Evolutionary conservation across 2,888 invertebrate species (phyloP).

Genomic region (Blera fallax): DNA sequence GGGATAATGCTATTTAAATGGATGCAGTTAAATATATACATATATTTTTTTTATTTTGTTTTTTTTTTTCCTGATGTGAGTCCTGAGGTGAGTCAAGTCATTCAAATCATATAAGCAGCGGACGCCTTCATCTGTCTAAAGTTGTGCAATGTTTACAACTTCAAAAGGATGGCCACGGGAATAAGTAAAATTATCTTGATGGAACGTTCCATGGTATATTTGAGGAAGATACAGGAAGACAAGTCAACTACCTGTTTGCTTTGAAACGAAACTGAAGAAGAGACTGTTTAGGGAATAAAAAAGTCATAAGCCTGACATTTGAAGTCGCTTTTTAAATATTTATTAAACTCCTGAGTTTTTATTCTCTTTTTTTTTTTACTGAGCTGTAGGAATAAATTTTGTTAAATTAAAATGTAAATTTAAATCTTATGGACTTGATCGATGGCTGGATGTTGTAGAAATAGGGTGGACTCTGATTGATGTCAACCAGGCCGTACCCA

Average conservation of each 20-base stretch:
- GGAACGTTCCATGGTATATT: not conserved
- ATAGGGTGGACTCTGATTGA: no score
- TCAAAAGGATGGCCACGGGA: constrained; percentile 46
- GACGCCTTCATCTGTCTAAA: constrained; percentile 13
- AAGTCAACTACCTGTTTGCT: constrained; percentile 64
- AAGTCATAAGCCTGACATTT: constrained; percentile 29
- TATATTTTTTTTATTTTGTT: not conserved
- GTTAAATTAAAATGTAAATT: not conserved
- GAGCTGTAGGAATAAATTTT: not conserved
- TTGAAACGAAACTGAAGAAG: not conserved
- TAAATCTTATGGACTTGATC: not conserved
- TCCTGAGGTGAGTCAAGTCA: constrained; percentile 7
- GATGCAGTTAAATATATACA: constrained; percentile 17
- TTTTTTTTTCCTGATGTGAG: not conserved
- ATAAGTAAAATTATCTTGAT: constrained; percentile 9
- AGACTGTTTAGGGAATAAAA: constrained; percentile 41
- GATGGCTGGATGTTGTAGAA: no score
- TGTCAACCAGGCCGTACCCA: no score
- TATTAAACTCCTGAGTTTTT: not conserved
- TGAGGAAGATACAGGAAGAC: constrained; percentile 2
- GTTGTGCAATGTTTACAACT: constrained; percentile 38
- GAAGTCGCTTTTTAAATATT: constrained; percentile 27
- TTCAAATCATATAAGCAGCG: constrained; percentile 30
- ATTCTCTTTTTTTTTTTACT: not conserved
- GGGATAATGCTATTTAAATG: constrained; percentile 48